Evolutionary conservation across 2,888 invertebrate species (phyloP).

Genomic region (Chrysolina haemoptera): DNA sequence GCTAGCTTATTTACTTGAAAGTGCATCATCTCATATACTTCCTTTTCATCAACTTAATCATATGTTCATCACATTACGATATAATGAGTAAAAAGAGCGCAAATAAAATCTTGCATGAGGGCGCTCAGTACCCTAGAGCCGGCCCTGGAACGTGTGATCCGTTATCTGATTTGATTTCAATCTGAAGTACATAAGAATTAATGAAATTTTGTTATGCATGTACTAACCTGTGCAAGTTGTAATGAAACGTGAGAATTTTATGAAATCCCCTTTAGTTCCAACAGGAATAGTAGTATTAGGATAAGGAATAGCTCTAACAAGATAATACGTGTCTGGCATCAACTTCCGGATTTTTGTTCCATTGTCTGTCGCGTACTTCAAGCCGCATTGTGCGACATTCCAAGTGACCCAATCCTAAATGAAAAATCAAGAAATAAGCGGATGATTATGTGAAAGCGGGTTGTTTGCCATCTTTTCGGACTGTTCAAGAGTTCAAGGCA

Average conservation of each 20-base stretch:
- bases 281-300: background rate
- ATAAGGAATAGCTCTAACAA: constrained; percentile 36
- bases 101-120: no score
- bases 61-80: no score
- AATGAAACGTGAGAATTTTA: background rate
- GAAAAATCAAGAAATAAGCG: background rate
- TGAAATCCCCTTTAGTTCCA: background rate
- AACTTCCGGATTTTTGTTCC: constrained; percentile 8
- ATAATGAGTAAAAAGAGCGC: no score
- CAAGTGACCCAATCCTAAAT: background rate
- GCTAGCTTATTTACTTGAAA: no score
- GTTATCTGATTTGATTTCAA: background rate
- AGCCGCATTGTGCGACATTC: background rate
- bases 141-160: no score
- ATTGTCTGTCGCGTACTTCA: background rate
- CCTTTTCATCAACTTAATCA: no score
- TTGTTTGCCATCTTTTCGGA: no score
- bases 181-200: background rate
- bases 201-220: background rate
- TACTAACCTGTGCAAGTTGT: constrained; percentile 35
- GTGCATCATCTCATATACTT: no score
- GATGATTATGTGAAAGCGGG: no score
- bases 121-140: no score
- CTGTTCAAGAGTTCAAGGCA: no score
- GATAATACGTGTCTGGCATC: constrained; percentile 40